Conservation (phyloP, 2,797 vertebrate genomes). For the Valencia hispanica region DNA sequence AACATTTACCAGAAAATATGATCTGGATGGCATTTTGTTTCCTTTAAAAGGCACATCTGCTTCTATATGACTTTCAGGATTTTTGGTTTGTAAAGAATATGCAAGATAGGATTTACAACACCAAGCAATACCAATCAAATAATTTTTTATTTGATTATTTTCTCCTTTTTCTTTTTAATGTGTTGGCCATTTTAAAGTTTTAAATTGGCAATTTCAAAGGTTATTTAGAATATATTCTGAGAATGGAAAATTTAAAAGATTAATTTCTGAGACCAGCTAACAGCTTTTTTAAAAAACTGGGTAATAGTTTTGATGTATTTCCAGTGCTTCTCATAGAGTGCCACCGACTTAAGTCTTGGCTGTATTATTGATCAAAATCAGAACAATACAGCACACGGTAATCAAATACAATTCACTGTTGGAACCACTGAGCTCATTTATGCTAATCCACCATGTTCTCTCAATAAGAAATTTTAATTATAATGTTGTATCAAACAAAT, state of each 20-base stretch:
- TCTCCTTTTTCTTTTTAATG: not conserved
- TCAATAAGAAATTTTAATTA: constrained; percentile 28
- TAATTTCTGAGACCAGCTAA: constrained; percentile 5
- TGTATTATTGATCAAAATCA: constrained; percentile 49
- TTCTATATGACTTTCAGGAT: not conserved
- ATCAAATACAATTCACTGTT: constrained; percentile 34
- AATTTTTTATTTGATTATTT: not conserved
- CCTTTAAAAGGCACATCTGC: not conserved
- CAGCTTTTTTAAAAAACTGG: constrained; percentile 13
- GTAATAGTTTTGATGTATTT: constrained; percentile 23
- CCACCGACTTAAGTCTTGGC: constrained; percentile 25
- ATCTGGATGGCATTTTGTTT: not conserved
- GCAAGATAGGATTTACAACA: not conserved
- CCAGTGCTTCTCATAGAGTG: constrained; percentile 15
- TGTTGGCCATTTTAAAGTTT: not conserved
- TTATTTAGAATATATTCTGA: not conserved
- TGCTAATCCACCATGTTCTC: constrained; percentile 39
- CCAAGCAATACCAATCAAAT: not conserved
- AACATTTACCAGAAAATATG: not conserved
- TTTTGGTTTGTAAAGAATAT: not conserved
- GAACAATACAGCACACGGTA: constrained; percentile 35
- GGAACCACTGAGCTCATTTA: constrained; percentile 22
- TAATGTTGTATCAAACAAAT: constrained; percentile 17
- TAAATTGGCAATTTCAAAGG: not conserved
- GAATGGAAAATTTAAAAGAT: constrained; percentile 5